phyloP scores from a whole-genome alignment of 2,797 vertebrate species.

The Notolabrus celidotus region DNA sequence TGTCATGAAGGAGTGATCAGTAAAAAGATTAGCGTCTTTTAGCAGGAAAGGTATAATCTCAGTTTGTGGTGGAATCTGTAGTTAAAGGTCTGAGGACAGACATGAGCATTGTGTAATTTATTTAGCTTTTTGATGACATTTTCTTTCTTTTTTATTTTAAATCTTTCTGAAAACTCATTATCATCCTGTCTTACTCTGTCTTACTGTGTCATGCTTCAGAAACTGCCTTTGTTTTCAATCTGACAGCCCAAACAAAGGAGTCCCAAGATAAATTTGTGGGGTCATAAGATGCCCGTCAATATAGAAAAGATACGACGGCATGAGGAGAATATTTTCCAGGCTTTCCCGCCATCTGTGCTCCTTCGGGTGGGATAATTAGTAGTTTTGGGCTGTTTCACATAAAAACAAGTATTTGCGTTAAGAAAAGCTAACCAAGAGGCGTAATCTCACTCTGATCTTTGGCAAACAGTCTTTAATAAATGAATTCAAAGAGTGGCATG shows the following conservation, averaged over 20 bases:
- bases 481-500: neutral
- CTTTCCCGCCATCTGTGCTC: neutral
- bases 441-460: constrained; percentile 2
- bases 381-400: neutral
- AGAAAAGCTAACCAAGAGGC: neutral
- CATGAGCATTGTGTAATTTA: too few species aligned
- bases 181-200: neutral
- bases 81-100: too few species aligned
- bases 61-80: too few species aligned
- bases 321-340: neutral
- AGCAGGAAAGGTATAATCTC: too few species aligned
- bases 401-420: neutral
- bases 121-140: too few species aligned
- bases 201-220: neutral
- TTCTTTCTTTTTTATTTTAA: too few species aligned
- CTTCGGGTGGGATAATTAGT: neutral
- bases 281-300: neutral
- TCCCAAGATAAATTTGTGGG: neutral
- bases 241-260: neutral
- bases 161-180: too few species aligned
- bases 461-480: constrained; percentile 1
- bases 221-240: neutral
- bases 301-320: neutral
- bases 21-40: too few species aligned
- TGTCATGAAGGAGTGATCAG: too few species aligned